Evolutionary conservation across 92 coral and sea anemone genomes (phyloP).

Genomic region (Phymanthus crucifer): DNA sequence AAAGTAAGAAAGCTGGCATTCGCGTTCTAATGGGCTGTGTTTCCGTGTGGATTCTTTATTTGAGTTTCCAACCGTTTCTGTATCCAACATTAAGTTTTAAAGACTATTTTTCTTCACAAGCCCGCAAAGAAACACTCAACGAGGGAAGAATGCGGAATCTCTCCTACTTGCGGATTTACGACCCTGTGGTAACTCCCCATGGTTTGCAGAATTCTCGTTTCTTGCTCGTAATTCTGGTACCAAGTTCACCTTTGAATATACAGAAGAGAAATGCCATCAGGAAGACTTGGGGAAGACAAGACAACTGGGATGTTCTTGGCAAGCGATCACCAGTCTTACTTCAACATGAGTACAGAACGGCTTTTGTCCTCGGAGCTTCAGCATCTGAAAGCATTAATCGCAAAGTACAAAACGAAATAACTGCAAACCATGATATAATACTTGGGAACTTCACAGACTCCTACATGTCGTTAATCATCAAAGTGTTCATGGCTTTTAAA

Average conservation of each 20-base stretch:
- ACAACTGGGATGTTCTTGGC: not conserved
- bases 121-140: not conserved
- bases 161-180: not conserved
- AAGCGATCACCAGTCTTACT: not conserved
- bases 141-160: not conserved
- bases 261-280: conserved; percentile 8
- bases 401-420: not conserved
- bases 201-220: not conserved
- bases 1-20: too few relatives aligned
- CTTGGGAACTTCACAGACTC: conserved; percentile 2
- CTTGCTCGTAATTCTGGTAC: not conserved
- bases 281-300: conserved; percentile 11
- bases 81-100: not conserved
- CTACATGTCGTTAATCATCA: not conserved
- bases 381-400: not conserved
- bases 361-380: not conserved
- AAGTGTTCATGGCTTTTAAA: conserved; percentile 2
- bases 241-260: not conserved
- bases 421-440: not conserved
- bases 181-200: not conserved
- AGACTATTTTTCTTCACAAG: not conserved
- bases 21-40: too few relatives aligned
- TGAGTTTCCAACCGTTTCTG: not conserved
- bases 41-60: not conserved
- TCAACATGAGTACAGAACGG: not conserved